phyloP scores from a whole-genome alignment of 2,888 invertebrate species.

The Amphipoea oculea region DNA sequence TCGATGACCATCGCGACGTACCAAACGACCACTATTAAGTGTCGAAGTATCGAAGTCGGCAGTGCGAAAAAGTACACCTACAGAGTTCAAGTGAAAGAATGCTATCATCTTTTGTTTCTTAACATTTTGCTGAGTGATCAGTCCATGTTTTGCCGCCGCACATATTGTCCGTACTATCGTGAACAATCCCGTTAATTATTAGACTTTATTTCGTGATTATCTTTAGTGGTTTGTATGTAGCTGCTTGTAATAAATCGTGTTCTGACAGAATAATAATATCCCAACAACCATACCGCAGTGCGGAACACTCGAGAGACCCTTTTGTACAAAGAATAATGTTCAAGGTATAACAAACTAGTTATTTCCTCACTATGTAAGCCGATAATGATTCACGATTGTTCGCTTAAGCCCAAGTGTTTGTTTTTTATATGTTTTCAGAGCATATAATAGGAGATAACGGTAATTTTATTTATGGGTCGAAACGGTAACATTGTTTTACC shows the following conservation, averaged over 20 bases:
- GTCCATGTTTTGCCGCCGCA: background rate
- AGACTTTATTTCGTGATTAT: background rate
- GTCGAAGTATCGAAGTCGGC: background rate
- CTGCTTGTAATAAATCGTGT: slow-evolving; percentile 42
- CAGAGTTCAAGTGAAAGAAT: background rate
- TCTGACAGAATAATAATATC: slow-evolving; percentile 44
- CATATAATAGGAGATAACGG: slow-evolving; percentile 1
- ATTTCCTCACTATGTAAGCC: slow-evolving; percentile 18
- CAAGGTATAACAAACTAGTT: slow-evolving; percentile 22
- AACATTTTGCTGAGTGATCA: background rate
- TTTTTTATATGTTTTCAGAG: slow-evolving; percentile 13
- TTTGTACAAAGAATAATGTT: slow-evolving; percentile 24
- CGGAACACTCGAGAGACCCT: slow-evolving; percentile 16
- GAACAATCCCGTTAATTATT: background rate
- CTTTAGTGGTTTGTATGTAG: background rate
- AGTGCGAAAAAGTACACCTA: background rate
- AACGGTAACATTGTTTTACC: background rate
- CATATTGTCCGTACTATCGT: background rate
- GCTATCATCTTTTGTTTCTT: background rate
- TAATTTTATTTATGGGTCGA: slow-evolving; percentile 8
- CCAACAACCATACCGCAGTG: slow-evolving; percentile 32
- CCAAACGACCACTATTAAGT: background rate
- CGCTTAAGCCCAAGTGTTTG: background rate
- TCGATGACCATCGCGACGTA: background rate
- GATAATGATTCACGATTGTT: slow-evolving; percentile 22